Conservation (phyloP, 2,797 vertebrate species). For the Phoebastria nigripes region DNA sequence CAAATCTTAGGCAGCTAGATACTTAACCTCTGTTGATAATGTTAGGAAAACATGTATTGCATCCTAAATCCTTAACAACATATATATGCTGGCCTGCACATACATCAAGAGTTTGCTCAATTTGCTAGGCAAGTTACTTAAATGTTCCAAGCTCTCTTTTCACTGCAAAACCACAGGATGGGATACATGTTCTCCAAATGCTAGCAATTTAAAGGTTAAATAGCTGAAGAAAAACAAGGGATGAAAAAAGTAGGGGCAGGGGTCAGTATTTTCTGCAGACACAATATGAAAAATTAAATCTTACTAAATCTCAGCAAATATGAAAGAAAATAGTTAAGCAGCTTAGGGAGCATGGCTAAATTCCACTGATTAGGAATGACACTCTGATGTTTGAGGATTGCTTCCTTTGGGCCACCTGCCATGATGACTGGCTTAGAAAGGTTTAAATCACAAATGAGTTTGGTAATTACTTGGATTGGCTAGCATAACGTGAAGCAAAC, state of each 20-base stretch:
- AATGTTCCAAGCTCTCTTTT: neutral
- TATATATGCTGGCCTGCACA: neutral
- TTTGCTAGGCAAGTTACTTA: neutral
- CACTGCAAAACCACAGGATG: neutral
- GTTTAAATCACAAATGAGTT: slow-evolving; percentile 11
- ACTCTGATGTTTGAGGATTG: slow-evolving; percentile 17
- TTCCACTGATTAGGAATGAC: neutral
- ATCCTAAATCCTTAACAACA: neutral
- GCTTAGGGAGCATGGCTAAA: neutral
- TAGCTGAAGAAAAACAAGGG: neutral
- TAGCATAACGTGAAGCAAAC: neutral
- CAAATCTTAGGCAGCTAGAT: neutral
- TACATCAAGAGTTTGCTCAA: neutral
- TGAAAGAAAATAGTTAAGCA: slow-evolving; percentile 2
- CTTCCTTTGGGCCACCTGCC: slow-evolving; percentile 31
- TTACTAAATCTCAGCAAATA: slow-evolving; percentile 16
- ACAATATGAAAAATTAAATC: neutral
- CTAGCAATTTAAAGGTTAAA: neutral
- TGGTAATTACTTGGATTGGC: slow-evolving; percentile 22
- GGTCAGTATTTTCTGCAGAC: neutral
- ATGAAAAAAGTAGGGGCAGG: neutral
- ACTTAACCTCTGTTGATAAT: neutral
- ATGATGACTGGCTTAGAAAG: slow-evolving; percentile 24
- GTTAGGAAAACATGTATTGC: neutral
- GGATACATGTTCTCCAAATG: neutral